These are phyloP conservation scores for Drosophila willistoni DNA, from an alignment of 1,140 invertebrate species.

Conservation along the genomic window DNA sequence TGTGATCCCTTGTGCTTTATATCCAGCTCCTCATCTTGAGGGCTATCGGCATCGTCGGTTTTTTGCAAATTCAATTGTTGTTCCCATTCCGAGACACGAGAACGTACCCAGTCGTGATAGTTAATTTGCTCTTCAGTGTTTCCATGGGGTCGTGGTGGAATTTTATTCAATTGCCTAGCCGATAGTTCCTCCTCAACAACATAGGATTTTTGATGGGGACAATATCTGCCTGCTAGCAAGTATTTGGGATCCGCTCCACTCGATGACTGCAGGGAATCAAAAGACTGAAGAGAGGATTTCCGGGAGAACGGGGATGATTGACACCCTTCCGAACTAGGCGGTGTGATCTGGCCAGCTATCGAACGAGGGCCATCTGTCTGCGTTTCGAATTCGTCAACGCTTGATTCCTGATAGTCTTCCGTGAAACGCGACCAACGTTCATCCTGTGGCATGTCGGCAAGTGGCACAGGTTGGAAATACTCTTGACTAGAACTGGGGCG, in stretches of 20 bases:
- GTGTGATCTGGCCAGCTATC: not conserved
- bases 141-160: not conserved
- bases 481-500: not conserved
- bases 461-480: conserved; percentile 8
- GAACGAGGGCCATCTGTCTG: not conserved
- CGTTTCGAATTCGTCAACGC: not conserved
- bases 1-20: not conserved
- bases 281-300: not conserved
- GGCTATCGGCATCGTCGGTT: too few relatives aligned
- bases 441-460: not conserved
- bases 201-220: conserved; percentile 1
- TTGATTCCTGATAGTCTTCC: conserved; percentile 1
- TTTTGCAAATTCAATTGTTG: not conserved
- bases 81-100: not conserved
- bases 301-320: not conserved
- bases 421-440: conserved; percentile 16
- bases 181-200: not conserved
- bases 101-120: not conserved
- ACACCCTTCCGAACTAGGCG: not conserved
- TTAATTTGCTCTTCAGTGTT: not conserved
- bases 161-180: too few relatives aligned
- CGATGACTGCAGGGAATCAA: not conserved
- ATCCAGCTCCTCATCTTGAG: too few relatives aligned
- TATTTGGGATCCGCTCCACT: not conserved
- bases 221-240: not conserved